A percentile compares a stretch with the other conserved stretches of the same genome.
Evolutionary conservation across 2,888 invertebrate genomes (phyloP).

Genomic region (Lacanobia wlatinum): DNA sequence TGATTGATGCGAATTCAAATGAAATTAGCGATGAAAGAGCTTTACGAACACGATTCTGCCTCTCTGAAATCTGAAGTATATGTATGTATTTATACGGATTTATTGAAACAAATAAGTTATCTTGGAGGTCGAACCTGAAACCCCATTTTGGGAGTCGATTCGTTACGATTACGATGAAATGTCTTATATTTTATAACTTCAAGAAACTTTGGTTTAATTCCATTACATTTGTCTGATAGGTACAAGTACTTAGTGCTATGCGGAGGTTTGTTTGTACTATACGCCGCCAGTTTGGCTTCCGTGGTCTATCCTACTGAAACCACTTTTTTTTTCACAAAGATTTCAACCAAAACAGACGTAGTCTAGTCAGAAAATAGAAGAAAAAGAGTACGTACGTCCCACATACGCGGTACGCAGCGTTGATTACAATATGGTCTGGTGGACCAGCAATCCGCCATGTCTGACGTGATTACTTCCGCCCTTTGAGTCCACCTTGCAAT

Average conservation of each 20-base stretch:
- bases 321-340: not conserved
- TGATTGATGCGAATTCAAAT: constrained; percentile 54
- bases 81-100: constrained; percentile 1
- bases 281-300: too few species aligned
- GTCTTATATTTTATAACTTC: not conserved
- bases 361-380: constrained; percentile 13
- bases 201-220: too few species aligned
- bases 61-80: constrained; percentile 13
- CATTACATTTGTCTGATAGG: too few species aligned
- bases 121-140: not conserved
- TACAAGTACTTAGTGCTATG: too few species aligned
- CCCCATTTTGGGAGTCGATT: not conserved
- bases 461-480: constrained; percentile 30
- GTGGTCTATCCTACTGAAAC: too few species aligned
- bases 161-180: not conserved
- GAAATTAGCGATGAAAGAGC: constrained; percentile 40
- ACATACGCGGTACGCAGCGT: constrained; percentile 6
- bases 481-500: constrained; percentile 24
- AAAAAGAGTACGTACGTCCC: not conserved
- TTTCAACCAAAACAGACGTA: not conserved
- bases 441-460: constrained; percentile 1
- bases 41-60: constrained; percentile 12
- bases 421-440: constrained; percentile 35
- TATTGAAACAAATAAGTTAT: constrained; percentile 18
- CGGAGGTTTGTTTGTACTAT: too few species aligned